A percentile compares a stretch with the other conserved stretches of the same genome.
Conservation (phyloP, 2,113 vertebrate genomes). For the Cephalopholis sonnerati region DNA sequence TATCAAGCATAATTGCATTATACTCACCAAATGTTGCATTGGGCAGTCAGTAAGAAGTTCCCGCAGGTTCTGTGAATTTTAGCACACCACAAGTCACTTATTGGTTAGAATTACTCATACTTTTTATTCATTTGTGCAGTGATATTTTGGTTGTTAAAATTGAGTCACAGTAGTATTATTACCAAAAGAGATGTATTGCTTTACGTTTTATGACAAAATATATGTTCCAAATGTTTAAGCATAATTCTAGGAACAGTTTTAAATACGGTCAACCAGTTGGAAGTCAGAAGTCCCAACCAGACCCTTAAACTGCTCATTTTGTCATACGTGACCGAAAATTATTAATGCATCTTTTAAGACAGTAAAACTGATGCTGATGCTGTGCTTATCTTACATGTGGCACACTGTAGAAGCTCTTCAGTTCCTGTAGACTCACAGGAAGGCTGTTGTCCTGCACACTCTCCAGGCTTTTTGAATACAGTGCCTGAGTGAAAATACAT, state of each 20-base stretch:
- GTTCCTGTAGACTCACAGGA: slow-evolving; percentile 88
- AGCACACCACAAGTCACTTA: not conserved
- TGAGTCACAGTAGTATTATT: not conserved
- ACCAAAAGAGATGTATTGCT: not conserved
- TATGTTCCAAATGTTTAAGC: not conserved
- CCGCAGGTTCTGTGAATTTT: slow-evolving; percentile 86
- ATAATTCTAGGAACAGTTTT: not conserved
- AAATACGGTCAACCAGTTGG: not conserved
- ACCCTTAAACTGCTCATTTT: not conserved
- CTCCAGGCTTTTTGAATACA: slow-evolving; percentile 88
- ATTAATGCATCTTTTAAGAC: not conserved
- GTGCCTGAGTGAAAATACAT: slow-evolving; percentile 82
- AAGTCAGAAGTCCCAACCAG: too few species aligned
- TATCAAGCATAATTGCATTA: not conserved
- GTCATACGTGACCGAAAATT: too few species aligned
- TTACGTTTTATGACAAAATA: too few species aligned
- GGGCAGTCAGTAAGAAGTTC: slow-evolving; percentile 92
- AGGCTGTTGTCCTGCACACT: slow-evolving; percentile 87
- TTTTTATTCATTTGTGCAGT: too few species aligned
- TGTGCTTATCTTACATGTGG: slow-evolving; percentile 85
- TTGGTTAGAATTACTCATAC: not conserved
- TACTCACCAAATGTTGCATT: slow-evolving; percentile 90
- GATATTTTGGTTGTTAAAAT: not conserved
- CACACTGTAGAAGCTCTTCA: slow-evolving; percentile 86
- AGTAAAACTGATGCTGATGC: not conserved